These are phyloP conservation scores for Tachystola acroxantha DNA, from an alignment of 2,888 invertebrate genomes.

Conservation along the genomic window DNA sequence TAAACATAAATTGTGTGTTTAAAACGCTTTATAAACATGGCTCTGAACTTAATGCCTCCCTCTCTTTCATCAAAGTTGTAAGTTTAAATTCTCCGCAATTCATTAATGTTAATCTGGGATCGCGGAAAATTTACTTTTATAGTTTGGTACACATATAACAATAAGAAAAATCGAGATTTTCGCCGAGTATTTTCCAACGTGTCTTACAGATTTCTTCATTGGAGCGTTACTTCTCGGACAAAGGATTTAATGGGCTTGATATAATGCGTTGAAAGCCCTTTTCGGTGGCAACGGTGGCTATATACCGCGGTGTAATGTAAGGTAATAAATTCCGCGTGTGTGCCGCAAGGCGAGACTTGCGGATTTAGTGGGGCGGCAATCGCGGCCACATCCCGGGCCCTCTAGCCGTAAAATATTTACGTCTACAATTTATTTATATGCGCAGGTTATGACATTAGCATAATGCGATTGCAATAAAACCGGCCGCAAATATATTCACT, in stretches of 20 bases:
- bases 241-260: conserved; percentile 33
- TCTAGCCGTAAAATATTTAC: conserved; percentile 45
- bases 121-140: too few relatives aligned
- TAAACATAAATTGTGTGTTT: too few relatives aligned
- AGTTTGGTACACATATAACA: too few relatives aligned
- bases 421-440: conserved; percentile 45
- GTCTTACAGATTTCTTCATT: conserved; percentile 9
- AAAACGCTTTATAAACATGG: conserved; percentile 1
- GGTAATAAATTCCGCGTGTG: conserved; percentile 34
- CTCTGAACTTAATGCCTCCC: too few relatives aligned
- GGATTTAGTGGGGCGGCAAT: conserved; percentile 28
- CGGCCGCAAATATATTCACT: conserved; percentile 37
- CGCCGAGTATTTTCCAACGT: not conserved
- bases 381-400: conserved; percentile 22
- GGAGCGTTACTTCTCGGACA: conserved; percentile 23
- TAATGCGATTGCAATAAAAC: conserved; percentile 53
- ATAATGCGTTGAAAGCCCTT: conserved; percentile 28
- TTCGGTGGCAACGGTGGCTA: conserved; percentile 28
- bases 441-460: conserved; percentile 49
- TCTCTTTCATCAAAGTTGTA: too few relatives aligned
- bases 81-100: too few relatives aligned
- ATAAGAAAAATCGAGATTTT: not conserved
- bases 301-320: conserved; percentile 15
- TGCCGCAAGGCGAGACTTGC: conserved; percentile 25
- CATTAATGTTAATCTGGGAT: too few relatives aligned